These are phyloP conservation scores for Drymodes brunneopygia DNA, from an alignment of 2,113 vertebrate species.

Conservation along the genomic window DNA sequence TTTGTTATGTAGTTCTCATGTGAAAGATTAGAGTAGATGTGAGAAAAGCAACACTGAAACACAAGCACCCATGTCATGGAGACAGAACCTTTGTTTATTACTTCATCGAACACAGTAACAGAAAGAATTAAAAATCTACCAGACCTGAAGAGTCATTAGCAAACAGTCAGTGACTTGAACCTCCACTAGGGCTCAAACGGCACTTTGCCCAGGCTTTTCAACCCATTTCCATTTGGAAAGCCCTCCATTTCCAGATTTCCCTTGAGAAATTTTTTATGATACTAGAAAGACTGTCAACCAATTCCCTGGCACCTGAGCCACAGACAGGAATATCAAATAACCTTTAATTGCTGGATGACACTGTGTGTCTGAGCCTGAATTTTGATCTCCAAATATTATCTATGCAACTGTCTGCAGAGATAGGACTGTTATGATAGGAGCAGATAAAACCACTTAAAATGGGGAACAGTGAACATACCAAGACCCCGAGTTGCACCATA, in stretches of 20 bases:
- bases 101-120: constrained; percentile 30
- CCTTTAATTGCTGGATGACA: constrained; percentile 74
- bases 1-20: constrained; percentile 36
- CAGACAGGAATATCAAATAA: constrained; percentile 75
- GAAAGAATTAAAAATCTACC: constrained; percentile 71
- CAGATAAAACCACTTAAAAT: constrained; percentile 72
- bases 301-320: constrained; percentile 68
- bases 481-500: constrained; percentile 43
- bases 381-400: constrained; percentile 74
- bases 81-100: constrained; percentile 25
- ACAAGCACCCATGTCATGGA: constrained; percentile 35
- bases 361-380: constrained; percentile 64
- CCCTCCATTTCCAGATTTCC: constrained; percentile 67
- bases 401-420: constrained; percentile 59
- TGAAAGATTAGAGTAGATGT: constrained; percentile 36
- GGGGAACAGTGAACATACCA: constrained; percentile 24
- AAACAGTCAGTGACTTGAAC: constrained; percentile 49
- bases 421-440: constrained; percentile 65
- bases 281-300: constrained; percentile 71
- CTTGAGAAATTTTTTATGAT: constrained; percentile 69
- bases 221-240: constrained; percentile 60
- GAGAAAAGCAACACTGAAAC: constrained; percentile 50
- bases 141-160: constrained; percentile 67
- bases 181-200: neutral
- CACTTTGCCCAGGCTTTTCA: constrained; percentile 50